These are phyloP conservation scores for Austrolebias charrua DNA, from an alignment of 2,797 vertebrate genomes.

Conservation along the genomic window DNA sequence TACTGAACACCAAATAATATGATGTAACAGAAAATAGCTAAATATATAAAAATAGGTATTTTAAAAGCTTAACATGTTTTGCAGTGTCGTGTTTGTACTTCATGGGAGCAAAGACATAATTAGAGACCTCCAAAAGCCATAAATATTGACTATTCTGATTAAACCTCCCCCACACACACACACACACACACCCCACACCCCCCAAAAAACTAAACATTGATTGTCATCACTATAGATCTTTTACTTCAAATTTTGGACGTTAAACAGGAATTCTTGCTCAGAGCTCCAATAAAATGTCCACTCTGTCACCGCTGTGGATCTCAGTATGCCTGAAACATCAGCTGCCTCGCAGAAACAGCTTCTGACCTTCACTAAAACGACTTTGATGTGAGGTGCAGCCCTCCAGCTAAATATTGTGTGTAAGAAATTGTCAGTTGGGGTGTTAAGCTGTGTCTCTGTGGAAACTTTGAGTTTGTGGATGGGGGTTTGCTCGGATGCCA, in stretches of 20 bases:
- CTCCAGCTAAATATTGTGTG: slow-evolving; percentile 38
- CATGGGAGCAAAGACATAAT: neutral
- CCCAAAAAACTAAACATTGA: slow-evolving; percentile 14
- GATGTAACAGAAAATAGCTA: neutral
- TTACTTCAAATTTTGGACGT: slow-evolving; percentile 12
- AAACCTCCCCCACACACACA: too few relatives aligned
- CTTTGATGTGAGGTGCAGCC: slow-evolving; percentile 51
- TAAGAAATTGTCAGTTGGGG: slow-evolving; percentile 46
- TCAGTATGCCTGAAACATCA: neutral
- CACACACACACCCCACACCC: too few relatives aligned
- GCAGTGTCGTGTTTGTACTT: neutral
- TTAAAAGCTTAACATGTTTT: neutral
- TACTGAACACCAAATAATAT: neutral
- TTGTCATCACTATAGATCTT: slow-evolving; percentile 23
- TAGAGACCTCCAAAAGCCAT: slow-evolving; percentile 15
- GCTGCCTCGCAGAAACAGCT: slow-evolving; percentile 35
- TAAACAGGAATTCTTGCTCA: slow-evolving; percentile 5
- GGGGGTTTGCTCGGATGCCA: slow-evolving; percentile 4
- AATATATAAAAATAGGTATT: neutral
- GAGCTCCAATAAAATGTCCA: slow-evolving; percentile 33
- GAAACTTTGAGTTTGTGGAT: slow-evolving; percentile 18
- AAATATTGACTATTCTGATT: slow-evolving; percentile 23
- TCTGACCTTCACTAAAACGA: slow-evolving; percentile 55
- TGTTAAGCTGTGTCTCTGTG: slow-evolving; percentile 39
- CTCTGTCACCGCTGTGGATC: slow-evolving; percentile 27